Evolutionary conservation across 1,140 invertebrate species (phyloP).

Genomic region (Drosophila funebris): DNA sequence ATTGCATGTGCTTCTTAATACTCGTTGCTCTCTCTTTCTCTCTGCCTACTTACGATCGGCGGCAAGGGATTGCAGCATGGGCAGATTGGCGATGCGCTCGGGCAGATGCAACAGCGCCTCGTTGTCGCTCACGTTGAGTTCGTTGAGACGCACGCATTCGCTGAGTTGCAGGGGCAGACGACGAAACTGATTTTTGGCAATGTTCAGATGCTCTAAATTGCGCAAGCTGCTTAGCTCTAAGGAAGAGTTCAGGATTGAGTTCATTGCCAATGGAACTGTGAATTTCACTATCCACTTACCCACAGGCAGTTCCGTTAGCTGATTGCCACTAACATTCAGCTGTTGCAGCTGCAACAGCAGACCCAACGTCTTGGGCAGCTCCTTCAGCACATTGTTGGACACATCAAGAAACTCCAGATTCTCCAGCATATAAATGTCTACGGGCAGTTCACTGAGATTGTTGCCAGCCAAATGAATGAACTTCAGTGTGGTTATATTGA

Average conservation of each 20-base stretch:
- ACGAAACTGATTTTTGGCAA: slow-evolving; percentile 72
- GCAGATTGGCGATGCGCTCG: slow-evolving; percentile 73
- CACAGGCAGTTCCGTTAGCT: slow-evolving; percentile 63
- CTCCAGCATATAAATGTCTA: slow-evolving; percentile 76
- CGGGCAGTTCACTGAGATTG: slow-evolving; percentile 65
- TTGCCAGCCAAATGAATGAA: slow-evolving; percentile 82
- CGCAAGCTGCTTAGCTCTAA: slow-evolving; percentile 68
- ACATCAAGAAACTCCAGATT: slow-evolving; percentile 81
- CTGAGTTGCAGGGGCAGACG: slow-evolving; percentile 73
- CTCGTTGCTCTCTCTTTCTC: neutral
- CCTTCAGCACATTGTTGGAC: slow-evolving; percentile 71
- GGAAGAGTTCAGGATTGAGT: neutral
- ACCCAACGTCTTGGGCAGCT: slow-evolving; percentile 70
- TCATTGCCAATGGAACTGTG: neutral
- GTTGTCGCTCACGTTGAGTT: slow-evolving; percentile 81
- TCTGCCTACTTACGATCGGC: slow-evolving; percentile 71
- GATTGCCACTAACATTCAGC: slow-evolving; percentile 74
- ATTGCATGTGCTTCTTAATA: neutral
- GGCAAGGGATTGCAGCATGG: slow-evolving; percentile 69
- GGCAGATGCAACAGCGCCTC: slow-evolving; percentile 71
- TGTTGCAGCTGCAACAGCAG: slow-evolving; percentile 63
- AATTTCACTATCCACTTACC: slow-evolving; percentile 65
- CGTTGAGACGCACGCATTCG: slow-evolving; percentile 72
- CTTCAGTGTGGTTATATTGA: slow-evolving; percentile 76
- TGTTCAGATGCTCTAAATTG: slow-evolving; percentile 76